These are phyloP conservation scores for Eumerus sabulonum DNA, from an alignment of 2,888 invertebrate species.

Conservation along the genomic window DNA sequence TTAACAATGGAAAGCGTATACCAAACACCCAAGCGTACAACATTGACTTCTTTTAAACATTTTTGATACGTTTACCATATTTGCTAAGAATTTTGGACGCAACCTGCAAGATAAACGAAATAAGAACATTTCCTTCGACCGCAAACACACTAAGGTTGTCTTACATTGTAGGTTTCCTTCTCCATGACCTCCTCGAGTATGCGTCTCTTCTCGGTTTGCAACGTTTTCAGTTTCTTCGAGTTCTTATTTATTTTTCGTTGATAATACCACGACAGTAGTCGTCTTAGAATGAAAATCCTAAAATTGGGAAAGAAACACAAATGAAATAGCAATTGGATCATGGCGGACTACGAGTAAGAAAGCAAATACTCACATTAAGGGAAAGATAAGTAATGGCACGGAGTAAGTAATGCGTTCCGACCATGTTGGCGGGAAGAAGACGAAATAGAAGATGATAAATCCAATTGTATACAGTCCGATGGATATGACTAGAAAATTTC, in stretches of 20 bases:
- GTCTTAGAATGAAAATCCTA: constrained; percentile 89
- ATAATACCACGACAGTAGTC: constrained; percentile 92
- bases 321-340: not conserved
- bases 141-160: not conserved
- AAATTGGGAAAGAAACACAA: constrained; percentile 28
- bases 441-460: constrained; percentile 88
- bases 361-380: constrained; percentile 88
- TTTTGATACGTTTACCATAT: constrained; percentile 76
- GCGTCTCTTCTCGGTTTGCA: constrained; percentile 90
- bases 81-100: constrained; percentile 77
- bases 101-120: constrained; percentile 70
- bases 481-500: constrained; percentile 86
- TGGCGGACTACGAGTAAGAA: no score
- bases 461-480: constrained; percentile 86
- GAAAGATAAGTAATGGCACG: constrained; percentile 88
- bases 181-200: constrained; percentile 98
- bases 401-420: constrained; percentile 87
- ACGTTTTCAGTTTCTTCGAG: constrained; percentile 84
- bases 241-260: constrained; percentile 89
- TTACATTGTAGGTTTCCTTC: constrained; percentile 96
- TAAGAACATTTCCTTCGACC: not conserved
- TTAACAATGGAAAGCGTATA: no score
- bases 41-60: no score
- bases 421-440: constrained; percentile 88
- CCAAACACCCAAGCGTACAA: no score